phyloP scores from a whole-genome alignment of 2,888 invertebrate species.

The Metalampra italica region DNA sequence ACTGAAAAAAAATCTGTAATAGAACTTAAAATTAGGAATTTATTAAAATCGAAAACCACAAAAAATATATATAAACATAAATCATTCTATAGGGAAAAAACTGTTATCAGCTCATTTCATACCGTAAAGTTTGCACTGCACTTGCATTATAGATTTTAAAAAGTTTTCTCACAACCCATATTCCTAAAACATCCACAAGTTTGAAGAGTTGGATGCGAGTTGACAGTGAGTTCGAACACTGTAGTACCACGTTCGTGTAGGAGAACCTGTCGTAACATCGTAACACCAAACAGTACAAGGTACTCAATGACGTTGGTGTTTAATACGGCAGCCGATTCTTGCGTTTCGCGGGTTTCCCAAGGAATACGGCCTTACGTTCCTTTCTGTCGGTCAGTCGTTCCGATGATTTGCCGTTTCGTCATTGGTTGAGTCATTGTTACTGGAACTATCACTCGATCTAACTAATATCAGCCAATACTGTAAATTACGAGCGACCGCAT shows the following conservation, averaged over 20 bases:
- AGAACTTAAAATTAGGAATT: no score
- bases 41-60: no score
- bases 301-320: background rate
- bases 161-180: no score
- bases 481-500: background rate
- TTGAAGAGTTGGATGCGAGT: background rate
- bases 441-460: background rate
- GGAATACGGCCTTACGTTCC: constrained; percentile 15
- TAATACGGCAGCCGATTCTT: constrained; percentile 21
- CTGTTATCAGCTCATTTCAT: no score
- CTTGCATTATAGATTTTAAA: no score
- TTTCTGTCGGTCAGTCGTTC: background rate
- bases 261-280: constrained; percentile 5
- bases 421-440: background rate
- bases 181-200: no score
- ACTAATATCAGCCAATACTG: no score
- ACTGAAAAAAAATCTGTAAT: no score
- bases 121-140: no score
- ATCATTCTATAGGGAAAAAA: no score
- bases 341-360: constrained; percentile 36
- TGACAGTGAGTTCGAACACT: background rate
- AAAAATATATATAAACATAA: no score
- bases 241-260: background rate
- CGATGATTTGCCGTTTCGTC: background rate
- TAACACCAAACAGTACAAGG: background rate